Percentiles rank a stretch among this genome's conserved stretches.
These are phyloP conservation scores for Zoroaster sp. DNA, from an alignment of 53 echinoderm and acorn worm genomes.

Conservation along the genomic window DNA sequence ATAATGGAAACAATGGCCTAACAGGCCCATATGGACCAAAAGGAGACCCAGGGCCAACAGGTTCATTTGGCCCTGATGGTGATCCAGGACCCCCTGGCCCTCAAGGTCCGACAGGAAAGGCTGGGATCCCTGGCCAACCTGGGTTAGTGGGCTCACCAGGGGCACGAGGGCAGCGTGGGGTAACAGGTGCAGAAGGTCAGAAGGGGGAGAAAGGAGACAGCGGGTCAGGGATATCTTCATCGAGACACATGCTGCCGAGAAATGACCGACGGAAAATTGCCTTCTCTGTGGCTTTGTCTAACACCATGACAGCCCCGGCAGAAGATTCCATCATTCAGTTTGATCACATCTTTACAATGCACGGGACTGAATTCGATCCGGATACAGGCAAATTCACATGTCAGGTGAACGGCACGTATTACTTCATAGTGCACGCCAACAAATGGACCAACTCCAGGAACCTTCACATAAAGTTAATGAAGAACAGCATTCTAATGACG, in stretches of 20 bases:
- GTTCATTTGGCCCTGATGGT: conserved; percentile 60
- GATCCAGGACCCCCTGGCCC: conserved; percentile 6
- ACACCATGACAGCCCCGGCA: conserved; percentile 73
- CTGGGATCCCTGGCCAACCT: neutral
- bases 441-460: conserved; percentile 91
- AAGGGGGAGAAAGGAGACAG: conserved; percentile 39
- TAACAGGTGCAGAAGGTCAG: conserved; percentile 1
- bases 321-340: conserved; percentile 79
- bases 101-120: conserved; percentile 40
- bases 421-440: conserved; percentile 90
- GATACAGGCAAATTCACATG: conserved; percentile 79
- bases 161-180: conserved; percentile 14
- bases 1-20: conserved; percentile 82
- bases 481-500: conserved; percentile 74
- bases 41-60: conserved; percentile 67
- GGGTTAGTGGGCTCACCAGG: conserved; percentile 7
- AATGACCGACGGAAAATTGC: conserved; percentile 71
- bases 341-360: conserved; percentile 75
- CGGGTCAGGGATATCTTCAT: neutral
- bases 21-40: conserved; percentile 66
- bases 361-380: conserved; percentile 79
- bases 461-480: conserved; percentile 85
- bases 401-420: conserved; percentile 90
- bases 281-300: conserved; percentile 87
- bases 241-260: neutral